Conservation (phyloP, 1,140 invertebrate genomes). For the Drosophila novamexicana region DNA sequence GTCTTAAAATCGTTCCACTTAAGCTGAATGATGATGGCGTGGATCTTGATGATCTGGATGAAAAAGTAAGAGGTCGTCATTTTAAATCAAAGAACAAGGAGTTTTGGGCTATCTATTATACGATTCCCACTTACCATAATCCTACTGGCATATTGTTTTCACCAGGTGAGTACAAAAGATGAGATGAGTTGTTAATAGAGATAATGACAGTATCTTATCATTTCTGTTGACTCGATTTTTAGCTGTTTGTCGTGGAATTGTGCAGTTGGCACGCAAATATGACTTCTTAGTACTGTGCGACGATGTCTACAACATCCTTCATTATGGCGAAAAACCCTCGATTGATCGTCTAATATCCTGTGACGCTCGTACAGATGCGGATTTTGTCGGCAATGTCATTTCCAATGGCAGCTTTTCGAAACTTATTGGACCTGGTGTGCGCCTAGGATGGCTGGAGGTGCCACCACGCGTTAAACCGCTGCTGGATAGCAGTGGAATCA, state of each 20-base stretch:
- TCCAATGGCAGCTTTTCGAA: constrained; percentile 90
- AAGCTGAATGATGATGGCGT: constrained; percentile 86
- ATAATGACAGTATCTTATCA: neutral
- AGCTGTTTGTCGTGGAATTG: constrained; percentile 85
- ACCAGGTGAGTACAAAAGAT: constrained; percentile 80
- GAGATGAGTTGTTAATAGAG: neutral
- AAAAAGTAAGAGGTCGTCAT: constrained; percentile 62
- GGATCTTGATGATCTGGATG: constrained; percentile 84
- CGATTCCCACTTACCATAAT: constrained; percentile 89
- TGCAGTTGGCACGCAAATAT: constrained; percentile 86
- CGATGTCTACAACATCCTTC: constrained; percentile 89
- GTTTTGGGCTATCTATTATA: constrained; percentile 88
- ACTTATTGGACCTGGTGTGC: constrained; percentile 87
- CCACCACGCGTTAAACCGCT: constrained; percentile 84
- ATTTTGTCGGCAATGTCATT: constrained; percentile 86
- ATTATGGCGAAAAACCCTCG: constrained; percentile 85
- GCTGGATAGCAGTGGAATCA: constrained; percentile 85
- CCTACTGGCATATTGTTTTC: constrained; percentile 86
- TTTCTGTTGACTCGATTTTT: constrained; percentile 27
- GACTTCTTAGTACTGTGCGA: constrained; percentile 87
- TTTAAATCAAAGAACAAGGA: constrained; percentile 84
- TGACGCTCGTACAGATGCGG: constrained; percentile 84
- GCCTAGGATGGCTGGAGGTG: constrained; percentile 89
- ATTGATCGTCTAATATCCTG: constrained; percentile 86
- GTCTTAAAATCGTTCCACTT: constrained; percentile 86